Base-by-base conservation (phyloP, 2,113 vertebrate genomes). In the Petroica traversi region DNA sequence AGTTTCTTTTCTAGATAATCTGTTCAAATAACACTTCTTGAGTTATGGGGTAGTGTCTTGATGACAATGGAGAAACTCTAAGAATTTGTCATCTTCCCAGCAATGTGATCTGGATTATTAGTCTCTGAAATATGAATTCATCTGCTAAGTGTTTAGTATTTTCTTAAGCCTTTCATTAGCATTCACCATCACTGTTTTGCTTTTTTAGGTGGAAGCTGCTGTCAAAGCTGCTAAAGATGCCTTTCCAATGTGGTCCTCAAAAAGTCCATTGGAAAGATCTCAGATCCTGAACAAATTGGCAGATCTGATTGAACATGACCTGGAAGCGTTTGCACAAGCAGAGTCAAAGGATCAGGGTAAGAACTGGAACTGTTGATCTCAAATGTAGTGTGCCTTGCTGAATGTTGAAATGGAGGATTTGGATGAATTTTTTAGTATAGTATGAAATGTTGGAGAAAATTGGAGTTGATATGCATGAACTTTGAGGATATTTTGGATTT, bases 271-370 rank as follows among this genome's bases (percentile, higher is more conserved):
- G 91, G 97, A 99, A 61, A 98, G 99, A 64, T 98, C 99, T 5
- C 94, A 97, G 90, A 93, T 99, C 82, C 97, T 99, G 87, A 98
- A 93, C 95, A 98, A 98, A 95, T 91, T 99, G 96, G 99, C 99
- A 1, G 98, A 99, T 72, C 96, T 99, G 89, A 98, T 99, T 36
- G 99, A 99, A 52, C 96, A 93, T 61, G 97, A 98, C 16, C 91
- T 99, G 94, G 99, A 99, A 89, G 99, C 98, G 55, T 98, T 99
- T 85, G 99, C 98, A 12, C 98, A 98, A 96, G 99, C 99, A 2
- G 99, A 99, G 82, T 99, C 99, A 88, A 99, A 97, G 96, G 99
- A 99, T 97, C 99, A 99, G 98, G 99, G 99, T 99, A 95, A 96
- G 61, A 54, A 52, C 5, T 41, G 23, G 28, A 92, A 26, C 26